Conservation (phyloP, 2,888 invertebrate genomes). For the Drosophila conformis region DNA sequence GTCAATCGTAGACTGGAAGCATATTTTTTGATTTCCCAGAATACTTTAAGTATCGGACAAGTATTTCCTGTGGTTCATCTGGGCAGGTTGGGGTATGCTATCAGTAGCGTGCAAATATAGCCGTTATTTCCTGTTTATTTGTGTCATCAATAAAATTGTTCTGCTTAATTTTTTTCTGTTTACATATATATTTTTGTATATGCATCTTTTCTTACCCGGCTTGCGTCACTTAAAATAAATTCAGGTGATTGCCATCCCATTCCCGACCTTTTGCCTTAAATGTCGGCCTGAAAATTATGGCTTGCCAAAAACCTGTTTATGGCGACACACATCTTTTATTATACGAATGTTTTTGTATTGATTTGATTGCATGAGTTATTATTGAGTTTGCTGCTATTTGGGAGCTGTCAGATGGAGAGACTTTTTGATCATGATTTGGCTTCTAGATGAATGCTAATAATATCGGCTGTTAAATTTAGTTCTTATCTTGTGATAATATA, state of each 20-base stretch:
- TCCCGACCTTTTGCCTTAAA: neutral
- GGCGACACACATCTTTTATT: neutral
- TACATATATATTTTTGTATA: no score
- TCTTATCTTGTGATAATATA: neutral
- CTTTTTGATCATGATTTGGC: neutral
- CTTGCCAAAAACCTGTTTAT: neutral
- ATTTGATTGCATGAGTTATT: neutral
- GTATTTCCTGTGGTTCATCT: neutral
- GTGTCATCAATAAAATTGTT: neutral
- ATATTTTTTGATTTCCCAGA: neutral
- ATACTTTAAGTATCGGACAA: neutral
- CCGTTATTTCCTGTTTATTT: neutral
- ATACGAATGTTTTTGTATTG: neutral
- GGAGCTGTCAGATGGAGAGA: neutral
- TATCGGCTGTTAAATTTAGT: neutral
- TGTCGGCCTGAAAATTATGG: neutral
- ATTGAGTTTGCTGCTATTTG: neutral
- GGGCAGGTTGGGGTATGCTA: neutral
- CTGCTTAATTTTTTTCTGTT: neutral
- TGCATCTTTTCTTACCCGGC: neutral
- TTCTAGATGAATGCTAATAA: neutral
- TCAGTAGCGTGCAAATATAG: neutral
- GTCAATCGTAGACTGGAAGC: neutral
- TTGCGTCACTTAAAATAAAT: slow-evolving; percentile 1
- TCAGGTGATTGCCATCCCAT: neutral